Base-by-base conservation (phyloP, 2,888 invertebrate species). In the Diaprepes abbreviatus region DNA sequence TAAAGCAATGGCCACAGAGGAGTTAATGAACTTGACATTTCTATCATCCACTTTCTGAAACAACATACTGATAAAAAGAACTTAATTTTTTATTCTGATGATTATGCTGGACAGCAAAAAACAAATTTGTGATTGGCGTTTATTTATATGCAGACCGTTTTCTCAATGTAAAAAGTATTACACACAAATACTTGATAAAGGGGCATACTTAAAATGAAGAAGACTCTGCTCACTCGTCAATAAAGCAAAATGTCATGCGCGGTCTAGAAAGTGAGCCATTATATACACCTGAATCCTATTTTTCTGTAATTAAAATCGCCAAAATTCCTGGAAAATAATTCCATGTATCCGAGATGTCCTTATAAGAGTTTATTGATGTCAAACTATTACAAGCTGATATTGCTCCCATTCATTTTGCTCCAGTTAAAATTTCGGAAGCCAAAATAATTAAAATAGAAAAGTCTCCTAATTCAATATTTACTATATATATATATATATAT, bases 1-100 rank as follows among this genome's bases (percentile, higher is more conserved):
- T 79, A 81, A 54, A 66, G 75, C 4, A 69, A 78, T 17, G 16
- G 3, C 6, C 2, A 17, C 17, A 17, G 40, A 12, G 36, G 14
- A 1, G 2, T 12, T 3, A 36, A n/a, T 36, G 36, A 36, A 12
- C 2, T 36, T 2, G 36, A 12, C 10, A 12, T 12, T 14, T 36
- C 12, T 9, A 6, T 36, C 12, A 3, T 3, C 2, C n/a, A 12
- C 3, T 36, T 12, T 6, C 12, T 36, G 9, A 9, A 33, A 36
- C n/a, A 36, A 36, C 2, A 2, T 36, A 33, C 3, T n/a, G 36
- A 2, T 12, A 9, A 3, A 33, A 9, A 2, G 1, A 12, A 36
- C 12, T 2, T 36, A 2, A 36, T 12, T 12, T 36, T 36, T 36
- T 36, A 12, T 9, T 36, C n/a, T 2, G 36, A 36, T 14, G 12